Evolutionary conservation across 2,113 vertebrate genomes (phyloP).

Genomic region (Poecile atricapillus): DNA sequence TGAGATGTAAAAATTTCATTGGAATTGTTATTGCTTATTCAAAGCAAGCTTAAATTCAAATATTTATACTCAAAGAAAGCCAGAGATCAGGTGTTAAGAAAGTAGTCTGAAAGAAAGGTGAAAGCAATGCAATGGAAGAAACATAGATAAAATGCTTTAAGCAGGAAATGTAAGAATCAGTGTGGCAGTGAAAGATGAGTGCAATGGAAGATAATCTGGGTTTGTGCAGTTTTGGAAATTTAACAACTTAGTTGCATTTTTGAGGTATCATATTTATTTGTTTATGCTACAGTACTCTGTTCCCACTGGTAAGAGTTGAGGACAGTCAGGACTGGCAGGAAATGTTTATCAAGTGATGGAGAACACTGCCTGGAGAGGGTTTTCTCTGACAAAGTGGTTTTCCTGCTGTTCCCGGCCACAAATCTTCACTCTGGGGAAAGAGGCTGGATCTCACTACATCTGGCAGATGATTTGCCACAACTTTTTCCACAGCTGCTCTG

Average conservation of each 20-base stretch:
- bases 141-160: not conserved
- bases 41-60: not conserved
- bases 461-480: fast-evolving
- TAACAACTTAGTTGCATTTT: not conserved
- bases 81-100: not conserved
- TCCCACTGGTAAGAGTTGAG: not conserved
- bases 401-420: not conserved
- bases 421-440: not conserved
- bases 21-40: not conserved
- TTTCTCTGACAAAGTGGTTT: not conserved
- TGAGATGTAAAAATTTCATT: not conserved
- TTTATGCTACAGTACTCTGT: not conserved
- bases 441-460: not conserved
- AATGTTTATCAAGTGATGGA: not conserved
- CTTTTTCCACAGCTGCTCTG: not conserved
- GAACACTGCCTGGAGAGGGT: not conserved
- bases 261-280: not conserved
- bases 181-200: not conserved
- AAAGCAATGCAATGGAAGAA: not conserved
- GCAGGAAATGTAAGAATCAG: not conserved
- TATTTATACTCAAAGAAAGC: not conserved
- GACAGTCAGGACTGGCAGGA: not conserved
- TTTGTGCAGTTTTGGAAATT: not conserved
- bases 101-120: not conserved
- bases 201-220: not conserved